Evolutionary conservation across 2,888 invertebrate genomes (phyloP).

Genomic region (Notocelia uddmanniana): DNA sequence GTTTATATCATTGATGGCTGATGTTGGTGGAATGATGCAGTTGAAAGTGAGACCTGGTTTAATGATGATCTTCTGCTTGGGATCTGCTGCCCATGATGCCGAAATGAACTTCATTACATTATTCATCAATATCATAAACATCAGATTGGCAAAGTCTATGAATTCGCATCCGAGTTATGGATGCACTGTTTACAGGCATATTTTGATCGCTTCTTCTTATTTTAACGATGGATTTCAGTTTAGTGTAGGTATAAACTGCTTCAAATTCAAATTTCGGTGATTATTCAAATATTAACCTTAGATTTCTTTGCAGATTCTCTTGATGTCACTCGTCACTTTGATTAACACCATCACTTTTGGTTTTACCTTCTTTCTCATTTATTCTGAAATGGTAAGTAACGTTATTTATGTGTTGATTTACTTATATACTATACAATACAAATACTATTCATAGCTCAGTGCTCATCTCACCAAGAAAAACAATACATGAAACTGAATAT

Average conservation of each 20-base stretch:
- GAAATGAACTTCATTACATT: conserved; percentile 65
- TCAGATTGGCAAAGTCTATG: conserved; percentile 59
- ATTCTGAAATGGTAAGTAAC: conserved; percentile 55
- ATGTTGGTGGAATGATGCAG: conserved; percentile 55
- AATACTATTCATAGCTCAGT: too few relatives aligned
- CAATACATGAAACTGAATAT: too few relatives aligned
- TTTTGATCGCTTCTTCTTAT: conserved; percentile 62
- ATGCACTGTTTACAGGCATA: conserved; percentile 63
- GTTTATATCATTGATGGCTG: conserved; percentile 54
- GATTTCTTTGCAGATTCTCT: conserved; percentile 57
- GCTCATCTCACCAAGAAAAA: too few relatives aligned
- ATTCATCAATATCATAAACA: conserved; percentile 64
- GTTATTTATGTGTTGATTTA: neutral
- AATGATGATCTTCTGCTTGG: conserved; percentile 54
- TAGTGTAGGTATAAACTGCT: conserved; percentile 55
- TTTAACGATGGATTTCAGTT: conserved; percentile 64
- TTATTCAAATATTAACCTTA: neutral
- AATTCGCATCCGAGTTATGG: conserved; percentile 53
- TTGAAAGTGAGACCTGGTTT: conserved; percentile 49
- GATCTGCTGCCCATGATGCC: conserved; percentile 64
- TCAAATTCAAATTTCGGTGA: neutral
- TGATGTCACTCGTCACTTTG: conserved; percentile 57
- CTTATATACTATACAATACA: too few relatives aligned
- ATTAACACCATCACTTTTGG: conserved; percentile 61
- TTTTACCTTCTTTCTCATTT: conserved; percentile 55